Evolutionary conservation across 2,797 vertebrate species (phyloP).

Genomic region (Cercopithecus diana): DNA sequence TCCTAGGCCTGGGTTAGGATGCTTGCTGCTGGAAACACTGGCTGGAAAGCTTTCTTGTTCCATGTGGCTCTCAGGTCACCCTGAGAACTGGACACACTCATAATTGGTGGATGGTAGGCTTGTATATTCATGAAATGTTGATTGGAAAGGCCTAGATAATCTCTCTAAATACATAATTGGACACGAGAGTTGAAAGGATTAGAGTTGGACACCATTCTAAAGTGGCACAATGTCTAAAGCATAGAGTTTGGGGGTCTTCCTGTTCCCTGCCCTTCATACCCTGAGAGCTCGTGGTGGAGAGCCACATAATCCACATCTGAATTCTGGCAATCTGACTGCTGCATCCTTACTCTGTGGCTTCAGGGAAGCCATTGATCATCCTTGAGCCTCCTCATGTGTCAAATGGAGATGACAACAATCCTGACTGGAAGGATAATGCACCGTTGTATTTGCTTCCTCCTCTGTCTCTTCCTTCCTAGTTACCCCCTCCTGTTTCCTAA

Average conservation of each 20-base stretch:
- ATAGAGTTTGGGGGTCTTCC: background rate
- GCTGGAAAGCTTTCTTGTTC: background rate
- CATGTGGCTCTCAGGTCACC: background rate
- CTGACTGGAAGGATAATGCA: background rate
- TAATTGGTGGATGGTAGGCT: background rate
- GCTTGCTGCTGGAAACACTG: background rate
- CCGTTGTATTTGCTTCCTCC: background rate
- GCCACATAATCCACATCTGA: background rate
- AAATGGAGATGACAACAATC: background rate
- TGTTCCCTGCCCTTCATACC: background rate
- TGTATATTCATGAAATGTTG: background rate
- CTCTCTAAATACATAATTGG: background rate
- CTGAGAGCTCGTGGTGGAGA: background rate
- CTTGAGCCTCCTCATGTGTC: background rate
- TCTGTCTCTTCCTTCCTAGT: background rate
- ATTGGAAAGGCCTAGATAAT: background rate
- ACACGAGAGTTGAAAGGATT: background rate
- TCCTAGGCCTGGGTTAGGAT: background rate
- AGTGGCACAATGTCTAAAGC: background rate
- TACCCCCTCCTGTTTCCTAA: background rate
- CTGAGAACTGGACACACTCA: background rate
- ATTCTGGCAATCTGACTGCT: background rate
- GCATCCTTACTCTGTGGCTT: background rate
- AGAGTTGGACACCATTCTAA: background rate
- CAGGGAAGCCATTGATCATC: no score